These are phyloP conservation scores for Neoitamus cyanurus DNA, from an alignment of 2,888 invertebrate genomes.

Conservation along the genomic window DNA sequence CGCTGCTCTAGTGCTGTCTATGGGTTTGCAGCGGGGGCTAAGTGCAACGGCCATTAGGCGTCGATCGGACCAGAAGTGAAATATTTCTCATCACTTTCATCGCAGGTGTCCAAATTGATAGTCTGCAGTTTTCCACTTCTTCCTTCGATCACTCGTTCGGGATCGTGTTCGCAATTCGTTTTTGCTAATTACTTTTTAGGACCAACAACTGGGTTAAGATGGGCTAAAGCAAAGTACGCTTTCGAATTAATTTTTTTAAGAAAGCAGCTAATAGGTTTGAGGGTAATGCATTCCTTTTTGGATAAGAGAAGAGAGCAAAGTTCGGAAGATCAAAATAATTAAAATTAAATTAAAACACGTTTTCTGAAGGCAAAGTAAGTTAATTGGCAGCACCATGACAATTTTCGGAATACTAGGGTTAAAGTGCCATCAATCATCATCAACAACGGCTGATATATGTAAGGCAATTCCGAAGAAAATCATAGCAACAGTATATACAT, in stretches of 20 bases:
- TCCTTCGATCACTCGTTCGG: not conserved
- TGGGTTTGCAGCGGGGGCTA: not conserved
- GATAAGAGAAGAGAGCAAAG: not conserved
- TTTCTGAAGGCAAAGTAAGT: too few species aligned
- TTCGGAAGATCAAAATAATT: not conserved
- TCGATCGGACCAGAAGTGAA: not conserved
- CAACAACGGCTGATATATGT: too few species aligned
- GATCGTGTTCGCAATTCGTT: not conserved
- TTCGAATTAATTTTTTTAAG: not conserved
- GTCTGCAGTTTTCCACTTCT: not conserved
- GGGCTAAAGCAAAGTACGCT: not conserved
- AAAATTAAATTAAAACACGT: not conserved
- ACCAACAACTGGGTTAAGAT: not conserved
- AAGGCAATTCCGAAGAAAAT: too few species aligned
- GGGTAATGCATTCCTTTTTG: not conserved
- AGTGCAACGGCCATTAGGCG: not conserved
- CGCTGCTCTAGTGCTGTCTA: not conserved
- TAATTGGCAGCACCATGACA: too few species aligned
- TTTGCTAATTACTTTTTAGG: not conserved
- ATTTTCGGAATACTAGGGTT: too few species aligned
- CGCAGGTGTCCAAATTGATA: slow-evolving; percentile 5
- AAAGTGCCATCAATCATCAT: too few species aligned
- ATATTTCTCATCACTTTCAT: not conserved
- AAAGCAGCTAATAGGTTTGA: not conserved
- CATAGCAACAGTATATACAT: too few species aligned